phyloP scores from a whole-genome alignment of 2,797 vertebrate genomes.

The Allobates femoralis region DNA sequence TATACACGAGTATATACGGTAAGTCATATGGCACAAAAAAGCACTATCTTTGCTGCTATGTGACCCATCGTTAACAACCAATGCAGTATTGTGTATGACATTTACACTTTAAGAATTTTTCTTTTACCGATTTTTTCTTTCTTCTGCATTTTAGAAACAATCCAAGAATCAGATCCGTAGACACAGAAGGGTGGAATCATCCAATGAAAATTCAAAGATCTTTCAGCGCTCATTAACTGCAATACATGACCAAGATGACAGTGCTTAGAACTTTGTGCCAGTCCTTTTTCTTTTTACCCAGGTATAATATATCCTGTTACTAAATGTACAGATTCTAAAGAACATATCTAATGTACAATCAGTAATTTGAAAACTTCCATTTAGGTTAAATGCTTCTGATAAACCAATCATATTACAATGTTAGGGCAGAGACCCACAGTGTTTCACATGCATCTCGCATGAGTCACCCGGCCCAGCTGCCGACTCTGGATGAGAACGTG shows the following conservation, averaged over 20 bases:
- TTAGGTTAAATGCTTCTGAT: no score
- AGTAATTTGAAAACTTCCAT: background rate
- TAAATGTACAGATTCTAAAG: background rate
- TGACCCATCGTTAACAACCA: no score
- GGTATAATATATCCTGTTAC: conserved; percentile 26
- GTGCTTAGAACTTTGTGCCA: background rate
- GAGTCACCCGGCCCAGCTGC: no score
- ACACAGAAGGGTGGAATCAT: background rate
- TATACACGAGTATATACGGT: no score
- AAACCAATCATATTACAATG: no score
- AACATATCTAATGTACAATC: background rate
- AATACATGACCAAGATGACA: background rate
- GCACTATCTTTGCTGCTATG: no score
- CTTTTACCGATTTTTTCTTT: background rate
- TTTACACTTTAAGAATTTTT: no score
- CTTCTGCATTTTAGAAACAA: conserved; percentile 23
- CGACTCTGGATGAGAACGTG: no score
- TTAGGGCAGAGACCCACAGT: no score
- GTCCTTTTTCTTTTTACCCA: conserved; percentile 43
- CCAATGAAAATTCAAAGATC: background rate
- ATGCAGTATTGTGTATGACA: no score
- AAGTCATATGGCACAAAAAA: no score
- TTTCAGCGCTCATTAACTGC: conserved; percentile 21
- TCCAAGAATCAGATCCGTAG: background rate
- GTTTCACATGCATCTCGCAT: no score